A percentile compares a stretch with the other conserved stretches of the same genome.
These are phyloP conservation scores for roundworm (Caenorhabditis elegans) DNA, from an alignment of 1,140 invertebrate genomes.

Conservation along the genomic window WBcel235 BX284603.4:10496501-10497000, in stretches of 20 bases:
- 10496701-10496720: neutral
- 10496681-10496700: slow-evolving; percentile 35
- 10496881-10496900: slow-evolving; percentile 27
- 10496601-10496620: slow-evolving; percentile 43
- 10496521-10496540: neutral
- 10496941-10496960: neutral
- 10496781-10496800: too few species aligned
- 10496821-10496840: neutral
- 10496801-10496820: too few species aligned
- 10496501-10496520: neutral
- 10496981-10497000: slow-evolving; percentile 30
- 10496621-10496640: slow-evolving; percentile 46
- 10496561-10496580: slow-evolving; percentile 51
- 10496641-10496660: slow-evolving; percentile 46
- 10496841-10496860: slow-evolving; percentile 28
- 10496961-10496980: slow-evolving; percentile 14
- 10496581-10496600: slow-evolving; percentile 41
- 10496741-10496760: too few species aligned
- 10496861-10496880: slow-evolving; percentile 22
- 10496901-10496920: slow-evolving; percentile 37
- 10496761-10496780: too few species aligned
- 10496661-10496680: slow-evolving; percentile 49
- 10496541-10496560: slow-evolving; percentile 44
- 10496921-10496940: slow-evolving; percentile 45
- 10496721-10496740: too few species aligned